phyloP scores from a whole-genome alignment of 2,113 vertebrate genomes.

The Ptychochromis oligacanthus region DNA sequence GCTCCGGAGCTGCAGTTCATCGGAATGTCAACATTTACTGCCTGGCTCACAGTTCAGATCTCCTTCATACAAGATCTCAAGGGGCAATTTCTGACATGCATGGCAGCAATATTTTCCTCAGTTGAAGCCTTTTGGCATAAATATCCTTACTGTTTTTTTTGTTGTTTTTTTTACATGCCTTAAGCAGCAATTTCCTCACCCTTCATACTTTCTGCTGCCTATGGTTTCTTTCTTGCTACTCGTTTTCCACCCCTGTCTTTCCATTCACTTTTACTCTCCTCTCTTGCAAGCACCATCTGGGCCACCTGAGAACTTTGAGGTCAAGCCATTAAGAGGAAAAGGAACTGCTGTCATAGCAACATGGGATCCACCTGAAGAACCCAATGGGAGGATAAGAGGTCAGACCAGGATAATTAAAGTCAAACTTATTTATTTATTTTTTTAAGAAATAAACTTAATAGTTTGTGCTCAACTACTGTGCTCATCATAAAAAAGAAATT shows the following conservation, averaged over 20 bases:
- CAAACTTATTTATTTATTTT: not conserved
- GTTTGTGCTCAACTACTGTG: not conserved
- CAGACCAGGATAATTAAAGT: not conserved
- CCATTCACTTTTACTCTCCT: slow-evolving; percentile 41
- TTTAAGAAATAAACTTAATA: not conserved
- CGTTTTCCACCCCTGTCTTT: slow-evolving; percentile 32
- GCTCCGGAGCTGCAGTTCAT: slow-evolving; percentile 60
- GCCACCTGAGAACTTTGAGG: slow-evolving; percentile 93
- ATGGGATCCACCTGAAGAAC: slow-evolving; percentile 92
- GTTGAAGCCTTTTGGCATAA: slow-evolving; percentile 44
- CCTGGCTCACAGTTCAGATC: slow-evolving; percentile 47
- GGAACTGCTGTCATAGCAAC: slow-evolving; percentile 89
- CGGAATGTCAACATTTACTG: slow-evolving; percentile 64
- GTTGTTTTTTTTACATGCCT: slow-evolving; percentile 37
- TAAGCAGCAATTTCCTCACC: slow-evolving; percentile 41
- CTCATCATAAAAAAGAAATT: not conserved
- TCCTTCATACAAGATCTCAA: slow-evolving; percentile 56
- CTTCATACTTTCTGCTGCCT: not conserved
- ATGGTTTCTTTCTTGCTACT: slow-evolving; percentile 34
- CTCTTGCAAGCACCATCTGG: slow-evolving; percentile 85
- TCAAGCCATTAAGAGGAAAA: slow-evolving; percentile 89
- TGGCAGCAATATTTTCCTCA: slow-evolving; percentile 51
- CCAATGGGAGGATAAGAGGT: slow-evolving; percentile 95
- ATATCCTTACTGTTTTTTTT: slow-evolving; percentile 26
- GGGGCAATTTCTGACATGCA: slow-evolving; percentile 43